phyloP scores from a whole-genome alignment of 2,888 invertebrate species.

The Coenonympha glycerion region DNA sequence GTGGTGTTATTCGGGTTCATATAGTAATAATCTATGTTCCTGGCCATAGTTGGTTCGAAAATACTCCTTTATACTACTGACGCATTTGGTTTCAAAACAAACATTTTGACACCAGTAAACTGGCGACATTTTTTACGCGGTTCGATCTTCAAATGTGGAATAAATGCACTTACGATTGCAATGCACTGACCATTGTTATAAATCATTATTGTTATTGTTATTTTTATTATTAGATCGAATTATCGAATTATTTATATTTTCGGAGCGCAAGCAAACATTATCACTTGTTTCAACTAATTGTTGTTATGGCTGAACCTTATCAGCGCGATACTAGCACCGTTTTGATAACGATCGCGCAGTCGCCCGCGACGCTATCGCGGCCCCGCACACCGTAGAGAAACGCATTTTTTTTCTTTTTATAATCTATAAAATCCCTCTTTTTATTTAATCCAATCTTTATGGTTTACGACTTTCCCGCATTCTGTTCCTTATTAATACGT shows the following conservation, averaged over 20 bases:
- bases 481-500: slow-evolving; percentile 18
- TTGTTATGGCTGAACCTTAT: slow-evolving; percentile 63
- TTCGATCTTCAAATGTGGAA: no score
- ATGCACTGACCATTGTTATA: not conserved
- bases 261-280: slow-evolving; percentile 32
- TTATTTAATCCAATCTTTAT: slow-evolving; percentile 23
- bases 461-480: slow-evolving; percentile 18
- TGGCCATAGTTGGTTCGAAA: no score
- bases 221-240: no score
- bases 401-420: slow-evolving; percentile 11
- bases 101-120: no score
- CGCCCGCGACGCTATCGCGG: slow-evolving; percentile 41
- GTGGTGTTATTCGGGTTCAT: no score
- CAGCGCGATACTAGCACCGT: slow-evolving; percentile 48
- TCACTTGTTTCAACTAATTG: slow-evolving; percentile 60
- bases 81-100: no score
- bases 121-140: no score
- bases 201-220: no score
- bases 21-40: no score
- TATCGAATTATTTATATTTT: not conserved
- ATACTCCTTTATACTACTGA: no score
- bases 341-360: slow-evolving; percentile 54
- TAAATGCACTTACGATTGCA: not conserved
- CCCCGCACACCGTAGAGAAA: slow-evolving; percentile 22
- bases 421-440: slow-evolving; percentile 9